Percentiles rank a stretch among this genome's conserved stretches.
phyloP scores from a whole-genome alignment of 2,797 vertebrate genomes.

The Sebastes hubbsi region DNA sequence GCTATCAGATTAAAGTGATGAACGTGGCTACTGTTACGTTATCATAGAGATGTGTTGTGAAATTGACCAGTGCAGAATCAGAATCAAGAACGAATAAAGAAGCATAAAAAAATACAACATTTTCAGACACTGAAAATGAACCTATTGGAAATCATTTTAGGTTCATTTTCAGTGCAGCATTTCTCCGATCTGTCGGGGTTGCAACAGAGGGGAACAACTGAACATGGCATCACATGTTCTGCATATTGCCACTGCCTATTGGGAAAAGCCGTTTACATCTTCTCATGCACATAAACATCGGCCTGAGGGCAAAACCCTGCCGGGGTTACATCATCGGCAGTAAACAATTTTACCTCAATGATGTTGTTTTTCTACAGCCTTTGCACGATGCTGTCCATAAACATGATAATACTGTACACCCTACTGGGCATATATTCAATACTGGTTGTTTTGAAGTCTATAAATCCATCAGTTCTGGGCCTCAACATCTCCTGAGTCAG shows the following conservation, averaged over 20 bases:
- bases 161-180: background rate
- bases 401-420: background rate
- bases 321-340: constrained; percentile 1
- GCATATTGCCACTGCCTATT: background rate
- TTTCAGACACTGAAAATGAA: background rate
- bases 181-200: background rate
- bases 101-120: background rate
- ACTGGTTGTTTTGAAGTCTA: background rate
- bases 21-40: background rate
- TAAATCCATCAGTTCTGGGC: background rate
- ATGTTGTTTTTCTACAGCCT: constrained; percentile 11
- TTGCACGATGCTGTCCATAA: background rate
- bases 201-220: background rate
- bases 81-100: background rate
- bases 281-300: constrained; percentile 4
- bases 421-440: background rate
- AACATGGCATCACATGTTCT: background rate
- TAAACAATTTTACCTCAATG: background rate
- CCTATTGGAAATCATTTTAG: too few relatives aligned
- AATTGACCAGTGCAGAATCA: background rate
- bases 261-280: constrained; percentile 4
- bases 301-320: background rate
- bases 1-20: background rate
- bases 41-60: background rate
- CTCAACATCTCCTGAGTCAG: constrained; percentile 17